phyloP scores from a whole-genome alignment of 2,888 invertebrate species.

The Synergus itoensis region DNA sequence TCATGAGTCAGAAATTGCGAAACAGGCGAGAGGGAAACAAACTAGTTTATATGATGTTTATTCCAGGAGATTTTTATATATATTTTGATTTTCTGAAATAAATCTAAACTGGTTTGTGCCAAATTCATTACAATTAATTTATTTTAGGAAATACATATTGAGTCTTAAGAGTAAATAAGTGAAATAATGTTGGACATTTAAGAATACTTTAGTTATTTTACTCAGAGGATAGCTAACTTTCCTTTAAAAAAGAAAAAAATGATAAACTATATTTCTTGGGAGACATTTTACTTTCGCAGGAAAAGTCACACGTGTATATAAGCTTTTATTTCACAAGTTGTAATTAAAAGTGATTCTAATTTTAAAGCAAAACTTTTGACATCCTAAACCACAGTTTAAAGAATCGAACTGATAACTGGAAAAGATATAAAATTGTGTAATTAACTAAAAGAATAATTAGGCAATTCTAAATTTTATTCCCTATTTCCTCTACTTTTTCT shows the following conservation, averaged over 20 bases:
- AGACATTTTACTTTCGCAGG: neutral
- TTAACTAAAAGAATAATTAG: neutral
- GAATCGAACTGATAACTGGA: neutral
- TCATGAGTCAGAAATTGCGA: conserved; percentile 24
- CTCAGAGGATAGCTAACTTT: neutral
- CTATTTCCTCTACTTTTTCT: neutral
- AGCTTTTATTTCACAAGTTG: no score
- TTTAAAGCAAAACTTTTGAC: neutral
- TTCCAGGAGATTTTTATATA: neutral
- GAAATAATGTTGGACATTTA: neutral
- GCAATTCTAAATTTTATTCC: neutral
- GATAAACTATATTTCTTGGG: neutral
- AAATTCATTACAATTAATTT: neutral
- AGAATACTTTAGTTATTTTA: neutral
- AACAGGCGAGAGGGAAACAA: neutral
- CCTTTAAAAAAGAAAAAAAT: neutral
- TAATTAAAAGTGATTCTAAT: no score
- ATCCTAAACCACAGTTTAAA: no score
- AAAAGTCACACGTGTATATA: no score
- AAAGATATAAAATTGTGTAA: neutral
- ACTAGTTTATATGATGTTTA: neutral
- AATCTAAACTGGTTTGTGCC: neutral
- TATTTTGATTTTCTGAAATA: neutral
- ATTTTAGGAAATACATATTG: neutral
- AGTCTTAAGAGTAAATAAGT: neutral